A percentile compares a stretch with the other conserved stretches of the same genome.
Evolutionary conservation across 2,888 invertebrate species (phyloP).

Genomic region (Aphidius colemani): DNA sequence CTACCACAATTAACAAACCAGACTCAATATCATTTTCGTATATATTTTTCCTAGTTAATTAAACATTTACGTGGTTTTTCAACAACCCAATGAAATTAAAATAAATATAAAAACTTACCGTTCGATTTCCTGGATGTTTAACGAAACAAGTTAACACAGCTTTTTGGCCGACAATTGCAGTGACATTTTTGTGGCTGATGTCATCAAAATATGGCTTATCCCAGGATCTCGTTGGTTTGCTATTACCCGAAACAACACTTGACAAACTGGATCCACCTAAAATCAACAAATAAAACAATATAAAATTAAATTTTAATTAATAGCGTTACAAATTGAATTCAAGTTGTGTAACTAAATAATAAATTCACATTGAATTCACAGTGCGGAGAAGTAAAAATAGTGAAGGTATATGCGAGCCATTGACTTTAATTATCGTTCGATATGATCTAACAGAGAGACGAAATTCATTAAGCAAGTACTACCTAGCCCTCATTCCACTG

Average conservation of each 20-base stretch:
- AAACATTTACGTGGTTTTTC: slow-evolving; percentile 28
- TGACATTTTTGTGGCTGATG: slow-evolving; percentile 80
- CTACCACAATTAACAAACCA: slow-evolving; percentile 39
- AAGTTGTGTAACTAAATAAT: no score
- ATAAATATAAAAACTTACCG: slow-evolving; percentile 65
- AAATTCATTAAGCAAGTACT: slow-evolving; percentile 37
- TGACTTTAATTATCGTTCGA: slow-evolving; percentile 35
- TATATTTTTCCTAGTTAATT: slow-evolving; percentile 33
- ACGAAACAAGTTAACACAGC: slow-evolving; percentile 81
- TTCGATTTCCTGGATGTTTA: slow-evolving; percentile 84
- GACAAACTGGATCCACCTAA: slow-evolving; percentile 53
- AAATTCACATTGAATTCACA: neutral
- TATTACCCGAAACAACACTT: slow-evolving; percentile 54
- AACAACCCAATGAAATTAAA: neutral
- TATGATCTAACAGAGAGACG: slow-evolving; percentile 32
- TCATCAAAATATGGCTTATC: slow-evolving; percentile 85
- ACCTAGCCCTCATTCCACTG: slow-evolving; percentile 14
- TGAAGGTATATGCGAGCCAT: slow-evolving; percentile 29
- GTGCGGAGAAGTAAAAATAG: slow-evolving; percentile 9
- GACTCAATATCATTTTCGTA: slow-evolving; percentile 29
- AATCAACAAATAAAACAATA: slow-evolving; percentile 21
- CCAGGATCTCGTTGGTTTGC: slow-evolving; percentile 57
- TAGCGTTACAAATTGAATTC: no score
- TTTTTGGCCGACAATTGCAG: slow-evolving; percentile 82
- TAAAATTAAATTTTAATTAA: neutral